Percentiles rank a stretch among this genome's conserved stretches.
Conservation (phyloP, 2,888 invertebrate species). For the Lepidochrysops patricia region DNA sequence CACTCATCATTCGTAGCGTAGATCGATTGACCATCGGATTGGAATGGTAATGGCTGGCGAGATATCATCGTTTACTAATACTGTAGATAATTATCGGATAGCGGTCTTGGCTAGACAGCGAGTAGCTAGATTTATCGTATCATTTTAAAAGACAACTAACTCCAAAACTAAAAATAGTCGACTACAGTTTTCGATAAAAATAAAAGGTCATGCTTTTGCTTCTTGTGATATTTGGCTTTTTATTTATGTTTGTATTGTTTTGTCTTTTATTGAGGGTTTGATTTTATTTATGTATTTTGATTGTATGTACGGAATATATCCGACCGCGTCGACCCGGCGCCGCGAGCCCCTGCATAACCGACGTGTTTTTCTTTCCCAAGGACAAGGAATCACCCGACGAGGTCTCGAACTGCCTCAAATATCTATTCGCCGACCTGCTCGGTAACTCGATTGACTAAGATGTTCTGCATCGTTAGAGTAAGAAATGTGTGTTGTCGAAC, state of each 20-base stretch:
- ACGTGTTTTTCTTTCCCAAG: slow-evolving; percentile 58
- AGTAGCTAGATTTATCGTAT: slow-evolving; percentile 46
- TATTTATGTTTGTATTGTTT: slow-evolving; percentile 49
- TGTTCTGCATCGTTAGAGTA: slow-evolving; percentile 40
- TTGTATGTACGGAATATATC: slow-evolving; percentile 5
- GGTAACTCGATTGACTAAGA: slow-evolving; percentile 61
- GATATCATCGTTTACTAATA: slow-evolving; percentile 43
- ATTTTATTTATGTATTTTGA: slow-evolving; percentile 4
- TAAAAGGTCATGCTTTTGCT: slow-evolving; percentile 50
- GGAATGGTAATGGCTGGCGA: slow-evolving; percentile 63
- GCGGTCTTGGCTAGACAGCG: slow-evolving; percentile 47
- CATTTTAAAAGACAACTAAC: slow-evolving; percentile 19
- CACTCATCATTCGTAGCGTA: slow-evolving; percentile 49
- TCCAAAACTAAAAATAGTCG: slow-evolving; percentile 9
- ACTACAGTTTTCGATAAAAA: slow-evolving; percentile 3
- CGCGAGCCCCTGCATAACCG: slow-evolving; percentile 32
- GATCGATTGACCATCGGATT: slow-evolving; percentile 41
- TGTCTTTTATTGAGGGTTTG: slow-evolving; percentile 16
- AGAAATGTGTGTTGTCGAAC: slow-evolving; percentile 60
- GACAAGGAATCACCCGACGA: slow-evolving; percentile 66
- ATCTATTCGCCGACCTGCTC: slow-evolving; percentile 79
- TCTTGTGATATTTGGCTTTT: slow-evolving; percentile 70
- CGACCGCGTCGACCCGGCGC: slow-evolving; percentile 17
- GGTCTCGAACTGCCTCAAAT: slow-evolving; percentile 81
- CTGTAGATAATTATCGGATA: slow-evolving; percentile 44